Percentiles rank a stretch among this genome's conserved stretches.
Conservation (phyloP, 2,888 invertebrate species). For the Odontothrips loti region DNA sequence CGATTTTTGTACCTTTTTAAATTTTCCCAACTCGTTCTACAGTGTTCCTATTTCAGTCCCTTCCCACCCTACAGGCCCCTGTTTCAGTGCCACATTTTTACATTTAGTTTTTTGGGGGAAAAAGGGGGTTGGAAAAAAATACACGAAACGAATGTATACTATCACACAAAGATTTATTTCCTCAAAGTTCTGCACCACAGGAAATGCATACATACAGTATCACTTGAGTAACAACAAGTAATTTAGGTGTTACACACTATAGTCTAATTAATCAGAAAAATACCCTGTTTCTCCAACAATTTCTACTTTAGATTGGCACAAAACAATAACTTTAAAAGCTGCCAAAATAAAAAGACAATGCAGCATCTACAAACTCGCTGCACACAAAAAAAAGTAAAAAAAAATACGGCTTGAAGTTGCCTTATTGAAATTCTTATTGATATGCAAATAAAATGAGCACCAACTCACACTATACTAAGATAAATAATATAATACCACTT, state of each 20-base stretch:
- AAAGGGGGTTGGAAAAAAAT: not conserved
- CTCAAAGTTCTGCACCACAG: not conserved
- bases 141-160: not conserved
- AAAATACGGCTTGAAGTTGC: not conserved
- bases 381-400: not conserved
- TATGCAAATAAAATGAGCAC: not conserved
- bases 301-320: not conserved
- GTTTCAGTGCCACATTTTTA: too few species aligned
- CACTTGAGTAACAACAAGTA: not conserved
- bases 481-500: too few species aligned
- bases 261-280: not conserved
- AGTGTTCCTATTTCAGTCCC: too few species aligned
- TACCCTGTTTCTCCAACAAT: conserved; percentile 9
- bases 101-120: not conserved
- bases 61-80: too few species aligned
- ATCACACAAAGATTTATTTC: conserved; percentile 8
- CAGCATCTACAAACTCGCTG: not conserved
- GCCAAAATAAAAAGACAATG: not conserved
- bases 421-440: not conserved
- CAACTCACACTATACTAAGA: not conserved
- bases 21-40: too few species aligned
- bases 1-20: too few species aligned
- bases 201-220: not conserved
- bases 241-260: not conserved
- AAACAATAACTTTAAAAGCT: not conserved